phyloP scores from a whole-genome alignment of 2,888 invertebrate species.

The Bombylius major region DNA sequence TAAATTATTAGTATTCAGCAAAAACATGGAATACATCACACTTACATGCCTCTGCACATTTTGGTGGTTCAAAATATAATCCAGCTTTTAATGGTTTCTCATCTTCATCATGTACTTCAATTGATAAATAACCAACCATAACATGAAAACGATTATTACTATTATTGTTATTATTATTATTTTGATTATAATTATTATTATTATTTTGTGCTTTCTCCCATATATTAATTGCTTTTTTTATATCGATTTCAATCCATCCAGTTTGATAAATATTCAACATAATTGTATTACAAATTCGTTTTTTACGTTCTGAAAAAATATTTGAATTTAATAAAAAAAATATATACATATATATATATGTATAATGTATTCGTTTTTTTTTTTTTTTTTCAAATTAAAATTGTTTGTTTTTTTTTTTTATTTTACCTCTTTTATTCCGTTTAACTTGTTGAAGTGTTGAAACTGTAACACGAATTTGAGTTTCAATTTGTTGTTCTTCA shows the following conservation, averaged over 20 bases:
- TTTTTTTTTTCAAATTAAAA: too few species aligned
- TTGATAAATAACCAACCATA: conserved; percentile 30
- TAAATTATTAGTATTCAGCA: conserved; percentile 5
- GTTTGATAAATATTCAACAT: conserved; percentile 32
- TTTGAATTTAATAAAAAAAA: conserved; percentile 1
- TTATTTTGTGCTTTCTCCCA: conserved; percentile 25
- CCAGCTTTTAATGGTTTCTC: conserved; percentile 32
- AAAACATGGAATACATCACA: conserved; percentile 32
- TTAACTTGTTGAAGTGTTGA: conserved; percentile 30
- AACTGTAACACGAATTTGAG: conserved; percentile 32
- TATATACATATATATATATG: too few species aligned
- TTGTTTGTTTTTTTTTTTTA: background rate
- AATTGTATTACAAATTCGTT: conserved; percentile 33
- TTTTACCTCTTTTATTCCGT: conserved; percentile 27
- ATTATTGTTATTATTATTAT: background rate
- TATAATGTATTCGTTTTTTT: too few species aligned
- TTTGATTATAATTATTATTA: conserved; percentile 2
- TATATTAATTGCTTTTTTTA: conserved; percentile 31
- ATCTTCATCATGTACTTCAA: conserved; percentile 35
- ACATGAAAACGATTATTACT: conserved; percentile 20
- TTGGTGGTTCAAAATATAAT: conserved; percentile 31
- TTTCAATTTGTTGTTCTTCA: conserved; percentile 20
- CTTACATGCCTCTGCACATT: conserved; percentile 37
- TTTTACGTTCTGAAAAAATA: conserved; percentile 24
- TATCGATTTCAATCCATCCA: conserved; percentile 35